Base-by-base conservation (phyloP, 1,140 invertebrate genomes). In the Meloidogyne floridensis region DNA sequence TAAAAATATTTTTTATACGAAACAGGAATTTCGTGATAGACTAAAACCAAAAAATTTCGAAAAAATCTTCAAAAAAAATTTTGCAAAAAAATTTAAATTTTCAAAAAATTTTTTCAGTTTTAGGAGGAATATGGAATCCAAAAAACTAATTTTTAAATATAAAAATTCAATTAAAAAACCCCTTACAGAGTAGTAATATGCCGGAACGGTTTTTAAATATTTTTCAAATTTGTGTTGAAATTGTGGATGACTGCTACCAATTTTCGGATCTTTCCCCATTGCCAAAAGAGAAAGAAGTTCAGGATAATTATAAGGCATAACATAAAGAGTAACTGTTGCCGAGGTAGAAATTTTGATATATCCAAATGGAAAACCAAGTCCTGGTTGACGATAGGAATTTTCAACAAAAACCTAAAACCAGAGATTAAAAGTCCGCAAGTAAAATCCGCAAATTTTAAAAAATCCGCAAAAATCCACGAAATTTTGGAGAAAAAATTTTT, bases 271-370 rank as follows among this genome's bases (percentile, higher is more conserved):
- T 59, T 87, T 87, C 10, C 98, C 91, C 88, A 98, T 96, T 90
- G 98, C 91, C 10, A 99, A 90, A 7, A 99, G 91, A 10, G 96
- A 95, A 84, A 98, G 91, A 11, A 99, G 91, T 7, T 96, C 94
- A 10, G 97, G 97, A 92, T 99, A 99, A 91, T 99, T 99, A 91
- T 99, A 99, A 54, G 97, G 97, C 93, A 99, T 94, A 0, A 99
- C 95, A 91, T 98, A 80, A 32, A 86, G 59, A 72, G 54, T 77
- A n/a, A 77, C 82, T 15, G 80, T 42, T 47, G 59, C 54, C 18
- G 54, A 18, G 51, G 70, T 74, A 8, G 72, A 78, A 10, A 81
- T 70, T 53, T 72, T 81, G 6, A 80, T 54, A 90, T 98, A 99
- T 47, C 97, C 97, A 92, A 99, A 99, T 0, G 97, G 96, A 90